Evolutionary conservation across 2,797 vertebrate species (phyloP).

Genomic region (Anguilla pacifica): DNA sequence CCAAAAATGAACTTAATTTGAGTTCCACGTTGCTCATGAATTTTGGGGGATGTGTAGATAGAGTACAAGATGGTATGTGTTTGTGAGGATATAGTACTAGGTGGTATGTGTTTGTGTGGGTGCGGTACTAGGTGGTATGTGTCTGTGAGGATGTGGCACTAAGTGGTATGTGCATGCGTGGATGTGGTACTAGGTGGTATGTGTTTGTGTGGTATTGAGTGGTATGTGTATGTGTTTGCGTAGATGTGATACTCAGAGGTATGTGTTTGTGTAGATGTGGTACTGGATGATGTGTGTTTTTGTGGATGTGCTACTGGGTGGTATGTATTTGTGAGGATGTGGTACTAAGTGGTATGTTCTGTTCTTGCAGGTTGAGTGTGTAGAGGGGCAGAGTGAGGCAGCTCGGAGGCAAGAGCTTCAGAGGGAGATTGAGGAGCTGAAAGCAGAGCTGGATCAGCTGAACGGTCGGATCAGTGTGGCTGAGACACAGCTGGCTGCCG

Average conservation of each 20-base stretch:
- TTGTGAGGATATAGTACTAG: background rate
- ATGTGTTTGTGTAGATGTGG: background rate
- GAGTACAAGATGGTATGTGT: background rate
- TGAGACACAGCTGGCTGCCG: slow-evolving; percentile 67
- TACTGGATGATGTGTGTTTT: background rate
- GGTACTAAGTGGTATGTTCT: background rate
- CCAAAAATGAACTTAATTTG: no score
- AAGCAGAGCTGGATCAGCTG: slow-evolving; percentile 69
- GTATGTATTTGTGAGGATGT: background rate
- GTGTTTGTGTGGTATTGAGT: background rate
- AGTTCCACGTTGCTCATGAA: no score
- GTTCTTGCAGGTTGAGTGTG: slow-evolving; percentile 55
- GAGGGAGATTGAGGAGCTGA: slow-evolving; percentile 69
- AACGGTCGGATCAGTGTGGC: slow-evolving; percentile 71
- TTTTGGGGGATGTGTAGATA: background rate
- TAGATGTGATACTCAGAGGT: background rate
- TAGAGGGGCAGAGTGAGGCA: slow-evolving; percentile 63
- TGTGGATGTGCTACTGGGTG: background rate
- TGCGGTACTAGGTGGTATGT: background rate
- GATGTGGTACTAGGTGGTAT: background rate
- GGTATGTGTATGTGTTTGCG: background rate
- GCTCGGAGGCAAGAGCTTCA: slow-evolving; percentile 64
- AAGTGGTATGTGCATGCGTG: background rate
- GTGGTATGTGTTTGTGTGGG: background rate
- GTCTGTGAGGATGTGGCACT: background rate